Evolutionary conservation across 2,888 invertebrate species (phyloP), one percentile per base, ranked within the genome.

Genomic region (Leptinotarsa tumamoca): DNA sequence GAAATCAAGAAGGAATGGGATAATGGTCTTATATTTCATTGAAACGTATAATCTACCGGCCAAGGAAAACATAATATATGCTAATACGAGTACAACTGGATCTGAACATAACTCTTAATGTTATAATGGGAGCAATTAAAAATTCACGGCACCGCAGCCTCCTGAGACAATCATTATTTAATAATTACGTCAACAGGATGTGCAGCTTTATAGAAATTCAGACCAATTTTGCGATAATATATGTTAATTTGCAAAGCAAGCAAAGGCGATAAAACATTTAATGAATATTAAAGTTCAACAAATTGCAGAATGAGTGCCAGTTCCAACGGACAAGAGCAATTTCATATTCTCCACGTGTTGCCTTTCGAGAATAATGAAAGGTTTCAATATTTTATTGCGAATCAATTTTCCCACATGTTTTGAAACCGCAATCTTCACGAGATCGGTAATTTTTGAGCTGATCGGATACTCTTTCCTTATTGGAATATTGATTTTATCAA

Each of bases 161-260:
- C 61, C 21, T 27, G 61, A 61, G 50, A 51, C 17, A 68, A 58
- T 73, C 54, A 43, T 68, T 63, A 71, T 67, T 67, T 54, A 50
- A 51, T 50, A 43, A 68, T 68, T 68, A 17, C 51, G 21, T 50
- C 49, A 51, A 68, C 68, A 68, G 51, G 68, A 68, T 68, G 68
- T 49, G 50, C 23, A 52, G 15, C 18, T 51, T 51, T 23, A 51
- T 68, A 51, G 68, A 68, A 68, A 68, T 52, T 50, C 50, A 68
- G 51, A 68, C 51, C 68, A 23, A 68, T 68, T 68, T 68, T 10
- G 52, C 51, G 15, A 68, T 51, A 51, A 51, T 43, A 68, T 68
- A 68, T 68, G 68, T 14, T 68, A 68, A 68, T 68, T 51, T 51
- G 17, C 49, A 50, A 14, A 27, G 61, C 27, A 61, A 61, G 61